Evolutionary conservation across 2,888 invertebrate genomes (phyloP), one percentile per base, ranked within the genome.

Genomic region (Cantharis rufa): DNA sequence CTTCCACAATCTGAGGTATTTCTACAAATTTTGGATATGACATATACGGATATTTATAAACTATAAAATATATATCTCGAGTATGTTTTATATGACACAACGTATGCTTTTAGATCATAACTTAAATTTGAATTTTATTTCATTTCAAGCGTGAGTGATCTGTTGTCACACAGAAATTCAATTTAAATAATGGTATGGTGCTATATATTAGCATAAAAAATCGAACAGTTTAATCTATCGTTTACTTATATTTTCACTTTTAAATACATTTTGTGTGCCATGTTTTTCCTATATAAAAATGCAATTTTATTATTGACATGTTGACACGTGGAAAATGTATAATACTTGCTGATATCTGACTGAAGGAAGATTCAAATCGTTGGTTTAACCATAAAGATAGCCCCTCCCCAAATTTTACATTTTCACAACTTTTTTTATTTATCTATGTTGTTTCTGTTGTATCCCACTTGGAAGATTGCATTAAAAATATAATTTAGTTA

Each of bases 131-230:
- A 66, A 66, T 78, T 75, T 70, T 64, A 69, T 74, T 74, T 70
- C 68, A 15, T 69, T 70, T 66, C 70, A 32, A 62, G 72, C 72
- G 68, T 78, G 78, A 78, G 72, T 48, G 78, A 78, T 78, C 72
- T 75, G 75, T 73, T 78, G 78, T 78, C 78, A 70, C 28, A 70
- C 70, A 72, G 72, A 73, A 74, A 75, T 78, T 27, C 75, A 78
- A 78, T 78, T 78, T 78, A 70, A 73, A 64, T 78, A 78, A 75
- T 78, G 78, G 61, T 70, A 72, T 24, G 16, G 27, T 69, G 13
- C 69, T 16, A 66, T 66, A 16, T 48, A 48, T 48, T 48, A 48
- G n/a, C 48, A 48, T 48, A 48, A 48, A 48, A 48, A 48, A 48
- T 48, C 48, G 48, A 48, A 48, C 48, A 48, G 48, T n/a, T 48